These are phyloP conservation scores for Danio aesculapii DNA, from an alignment of 2,797 vertebrate genomes.

Conservation along the genomic window DNA sequence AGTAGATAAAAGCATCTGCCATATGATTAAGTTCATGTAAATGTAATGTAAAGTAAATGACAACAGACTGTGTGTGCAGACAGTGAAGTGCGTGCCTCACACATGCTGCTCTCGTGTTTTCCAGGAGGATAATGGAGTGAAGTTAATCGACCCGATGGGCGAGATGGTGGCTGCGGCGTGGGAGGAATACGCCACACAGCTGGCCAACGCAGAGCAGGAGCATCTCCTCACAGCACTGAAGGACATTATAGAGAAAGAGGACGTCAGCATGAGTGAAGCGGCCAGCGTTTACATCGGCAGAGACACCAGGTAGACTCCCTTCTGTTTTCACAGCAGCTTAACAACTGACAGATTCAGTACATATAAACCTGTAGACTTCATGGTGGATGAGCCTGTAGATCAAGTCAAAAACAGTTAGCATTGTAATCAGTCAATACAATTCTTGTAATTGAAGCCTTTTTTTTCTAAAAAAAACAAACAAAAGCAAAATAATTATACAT, in stretches of 20 bases:
- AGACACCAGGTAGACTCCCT: slow-evolving; percentile 89
- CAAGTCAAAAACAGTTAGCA: not conserved
- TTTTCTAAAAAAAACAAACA: too few species aligned
- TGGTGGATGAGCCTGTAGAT: slow-evolving; percentile 1
- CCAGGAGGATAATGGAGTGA: slow-evolving; percentile 96
- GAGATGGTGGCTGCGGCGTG: slow-evolving; percentile 91
- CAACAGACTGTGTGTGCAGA: too few species aligned
- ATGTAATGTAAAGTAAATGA: too few species aligned
- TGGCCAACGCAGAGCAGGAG: slow-evolving; percentile 90
- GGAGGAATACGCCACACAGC: slow-evolving; percentile 89
- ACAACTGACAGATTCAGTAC: not conserved
- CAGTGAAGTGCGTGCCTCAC: too few species aligned
- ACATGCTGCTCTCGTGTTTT: slow-evolving; percentile 7
- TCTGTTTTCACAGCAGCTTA: not conserved
- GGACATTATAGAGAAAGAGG: slow-evolving; percentile 83
- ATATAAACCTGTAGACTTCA: slow-evolving; percentile 1
- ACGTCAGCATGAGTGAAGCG: slow-evolving; percentile 79
- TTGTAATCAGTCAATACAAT: too few species aligned
- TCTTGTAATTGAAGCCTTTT: too few species aligned
- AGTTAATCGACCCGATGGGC: slow-evolving; percentile 93
- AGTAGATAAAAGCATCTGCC: too few species aligned
- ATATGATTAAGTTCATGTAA: too few species aligned
- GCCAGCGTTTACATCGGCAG: slow-evolving; percentile 86
- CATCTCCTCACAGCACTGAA: slow-evolving; percentile 76
- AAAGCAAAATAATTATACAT: too few species aligned